phyloP scores from a whole-genome alignment of 2,797 vertebrate genomes.

The Trematomus bernacchii region DNA sequence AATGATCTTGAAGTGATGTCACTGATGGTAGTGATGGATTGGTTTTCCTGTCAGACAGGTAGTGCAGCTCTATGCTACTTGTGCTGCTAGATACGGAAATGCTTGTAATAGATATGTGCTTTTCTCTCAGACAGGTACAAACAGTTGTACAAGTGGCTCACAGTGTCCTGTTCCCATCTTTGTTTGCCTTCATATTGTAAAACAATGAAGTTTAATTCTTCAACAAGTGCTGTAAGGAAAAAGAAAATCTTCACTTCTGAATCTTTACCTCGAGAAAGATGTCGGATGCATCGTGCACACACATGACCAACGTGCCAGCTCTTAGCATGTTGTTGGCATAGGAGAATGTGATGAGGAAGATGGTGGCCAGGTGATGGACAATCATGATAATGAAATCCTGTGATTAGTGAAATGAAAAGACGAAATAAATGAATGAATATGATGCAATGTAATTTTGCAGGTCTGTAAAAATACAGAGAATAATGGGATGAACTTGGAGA shows the following conservation, averaged over 20 bases:
- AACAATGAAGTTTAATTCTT: not conserved
- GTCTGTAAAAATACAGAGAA: constrained; percentile 1
- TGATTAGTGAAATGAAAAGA: constrained; percentile 37
- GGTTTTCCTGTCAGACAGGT: no score
- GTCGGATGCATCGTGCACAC: constrained; percentile 93
- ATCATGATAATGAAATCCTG: constrained; percentile 98
- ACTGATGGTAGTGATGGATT: no score
- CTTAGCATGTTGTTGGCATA: constrained; percentile 96
- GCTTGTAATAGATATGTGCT: not conserved
- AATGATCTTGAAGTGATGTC: not conserved
- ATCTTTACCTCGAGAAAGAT: constrained; percentile 93
- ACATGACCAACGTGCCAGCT: constrained; percentile 92
- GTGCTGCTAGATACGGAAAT: not conserved
- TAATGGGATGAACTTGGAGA: not conserved
- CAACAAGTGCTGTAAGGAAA: not conserved
- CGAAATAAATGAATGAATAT: not conserved
- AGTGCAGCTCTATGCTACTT: no score
- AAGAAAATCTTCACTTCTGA: not conserved
- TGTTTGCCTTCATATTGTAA: not conserved
- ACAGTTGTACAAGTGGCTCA: not conserved
- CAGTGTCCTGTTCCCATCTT: not conserved
- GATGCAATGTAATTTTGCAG: not conserved
- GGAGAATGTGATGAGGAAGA: constrained; percentile 93
- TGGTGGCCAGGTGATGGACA: constrained; percentile 93
- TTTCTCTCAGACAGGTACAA: not conserved